A percentile compares a stretch with the other conserved stretches of the same genome.
Conservation (phyloP, 2,888 invertebrate species). For the Xestia sexstrigata region DNA sequence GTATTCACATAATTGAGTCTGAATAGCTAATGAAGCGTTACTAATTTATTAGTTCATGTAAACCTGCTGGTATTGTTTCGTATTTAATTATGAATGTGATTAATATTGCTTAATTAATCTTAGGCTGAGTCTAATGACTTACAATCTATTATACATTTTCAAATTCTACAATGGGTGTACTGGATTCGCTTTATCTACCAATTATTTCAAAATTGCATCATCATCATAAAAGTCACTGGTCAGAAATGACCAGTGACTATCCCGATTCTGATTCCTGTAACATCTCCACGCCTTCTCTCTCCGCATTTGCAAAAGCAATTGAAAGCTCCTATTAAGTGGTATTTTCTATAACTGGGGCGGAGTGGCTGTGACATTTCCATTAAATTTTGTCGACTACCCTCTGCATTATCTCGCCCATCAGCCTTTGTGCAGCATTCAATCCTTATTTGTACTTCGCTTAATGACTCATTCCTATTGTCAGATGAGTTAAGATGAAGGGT, state of each 20-base stretch:
- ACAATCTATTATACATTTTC: conserved; percentile 14
- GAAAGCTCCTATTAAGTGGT: conserved; percentile 56
- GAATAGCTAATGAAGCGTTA: conserved; percentile 36
- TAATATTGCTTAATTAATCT: conserved; percentile 44
- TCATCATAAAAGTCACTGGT: neutral
- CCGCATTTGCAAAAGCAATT: conserved; percentile 54
- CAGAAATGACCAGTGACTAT: neutral
- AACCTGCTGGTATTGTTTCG: conserved; percentile 15
- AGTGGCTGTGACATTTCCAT: conserved; percentile 75
- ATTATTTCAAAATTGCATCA: neutral
- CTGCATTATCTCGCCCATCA: conserved; percentile 62
- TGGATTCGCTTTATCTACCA: neutral
- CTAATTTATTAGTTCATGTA: conserved; percentile 29
- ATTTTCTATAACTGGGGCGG: conserved; percentile 65
- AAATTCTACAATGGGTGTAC: neutral
- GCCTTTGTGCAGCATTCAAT: conserved; percentile 62
- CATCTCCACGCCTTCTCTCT: conserved; percentile 12
- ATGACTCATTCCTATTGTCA: conserved; percentile 48
- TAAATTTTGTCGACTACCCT: conserved; percentile 66
- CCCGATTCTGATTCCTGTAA: conserved; percentile 9
- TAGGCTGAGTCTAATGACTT: conserved; percentile 8
- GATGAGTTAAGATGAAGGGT: conserved; percentile 42
- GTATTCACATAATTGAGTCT: conserved; percentile 12
- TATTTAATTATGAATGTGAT: conserved; percentile 41
- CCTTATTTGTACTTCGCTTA: conserved; percentile 63